phyloP scores from a whole-genome alignment of 2,113 vertebrate species.

The Triplophysa dalaica region DNA sequence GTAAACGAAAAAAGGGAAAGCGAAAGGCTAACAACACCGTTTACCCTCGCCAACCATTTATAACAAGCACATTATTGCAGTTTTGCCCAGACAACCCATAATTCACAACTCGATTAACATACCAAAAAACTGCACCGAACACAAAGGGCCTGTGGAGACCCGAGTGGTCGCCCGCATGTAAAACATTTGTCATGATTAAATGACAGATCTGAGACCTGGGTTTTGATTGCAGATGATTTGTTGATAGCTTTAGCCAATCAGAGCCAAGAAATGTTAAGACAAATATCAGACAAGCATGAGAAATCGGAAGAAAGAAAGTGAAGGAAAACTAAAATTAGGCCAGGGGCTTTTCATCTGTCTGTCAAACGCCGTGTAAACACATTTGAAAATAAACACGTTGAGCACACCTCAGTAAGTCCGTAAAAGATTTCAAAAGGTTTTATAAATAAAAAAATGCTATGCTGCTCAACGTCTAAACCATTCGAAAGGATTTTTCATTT shows the following conservation, averaged over 20 bases:
- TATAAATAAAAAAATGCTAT: not conserved
- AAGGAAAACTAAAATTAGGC: constrained; percentile 24
- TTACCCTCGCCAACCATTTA: constrained; percentile 62
- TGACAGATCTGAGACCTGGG: constrained; percentile 3
- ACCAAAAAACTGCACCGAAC: constrained; percentile 12
- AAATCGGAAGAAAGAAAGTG: not conserved
- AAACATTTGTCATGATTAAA: constrained; percentile 53
- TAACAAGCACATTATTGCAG: constrained; percentile 57
- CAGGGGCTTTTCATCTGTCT: constrained; percentile 3
- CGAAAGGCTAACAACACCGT: constrained; percentile 66
- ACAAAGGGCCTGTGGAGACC: constrained; percentile 5
- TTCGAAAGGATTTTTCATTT: not conserved
- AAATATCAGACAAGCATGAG: constrained; percentile 19
- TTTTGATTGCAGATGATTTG: constrained; percentile 62
- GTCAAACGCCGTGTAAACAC: not conserved
- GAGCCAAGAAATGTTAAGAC: not conserved
- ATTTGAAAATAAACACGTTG: constrained; percentile 14
- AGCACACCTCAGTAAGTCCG: not conserved
- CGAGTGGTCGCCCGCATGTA: constrained; percentile 12
- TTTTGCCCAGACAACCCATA: constrained; percentile 58
- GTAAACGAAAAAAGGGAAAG: constrained; percentile 44
- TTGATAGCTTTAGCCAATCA: constrained; percentile 53
- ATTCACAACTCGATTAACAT: constrained; percentile 66
- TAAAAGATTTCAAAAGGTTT: constrained; percentile 14
- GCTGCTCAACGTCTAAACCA: not conserved